Evolutionary conservation across 2,113 vertebrate genomes (phyloP).

Genomic region (Megaptera novaeangliae): DNA sequence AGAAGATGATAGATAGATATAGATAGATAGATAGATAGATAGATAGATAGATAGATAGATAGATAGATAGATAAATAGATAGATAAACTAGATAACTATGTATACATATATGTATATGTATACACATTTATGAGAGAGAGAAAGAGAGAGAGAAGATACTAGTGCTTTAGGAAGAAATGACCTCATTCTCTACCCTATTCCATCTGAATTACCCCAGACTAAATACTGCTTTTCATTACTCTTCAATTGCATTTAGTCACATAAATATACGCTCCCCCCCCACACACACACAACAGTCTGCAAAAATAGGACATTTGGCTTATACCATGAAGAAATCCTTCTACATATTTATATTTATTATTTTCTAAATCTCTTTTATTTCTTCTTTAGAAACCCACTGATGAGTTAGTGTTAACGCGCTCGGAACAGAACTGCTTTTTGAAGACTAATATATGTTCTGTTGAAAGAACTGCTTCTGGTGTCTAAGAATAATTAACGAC

Average conservation of each 20-base stretch:
- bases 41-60: neutral
- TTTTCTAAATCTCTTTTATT: conserved; percentile 27
- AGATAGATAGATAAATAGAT: neutral
- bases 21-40: neutral
- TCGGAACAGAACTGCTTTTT: conserved; percentile 4
- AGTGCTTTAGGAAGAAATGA: neutral
- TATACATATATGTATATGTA: too few species aligned
- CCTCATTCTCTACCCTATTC: neutral
- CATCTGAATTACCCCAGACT: neutral
- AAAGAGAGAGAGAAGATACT: neutral
- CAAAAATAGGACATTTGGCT: neutral
- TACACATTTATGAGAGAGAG: neutral
- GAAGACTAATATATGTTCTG: conserved; percentile 45
- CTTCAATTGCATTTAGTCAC: neutral
- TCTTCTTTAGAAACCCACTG: conserved; percentile 35
- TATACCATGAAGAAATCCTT: neutral
- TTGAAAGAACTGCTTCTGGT: conserved; percentile 56
- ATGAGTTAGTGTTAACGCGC: neutral
- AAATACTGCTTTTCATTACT: neutral
- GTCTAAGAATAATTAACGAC: conserved; percentile 64
- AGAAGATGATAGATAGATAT: neutral
- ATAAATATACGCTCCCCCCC: neutral
- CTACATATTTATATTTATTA: neutral
- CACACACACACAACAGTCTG: neutral
- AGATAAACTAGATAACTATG: neutral